These are phyloP conservation scores for Thalassoma bifasciatum DNA, from an alignment of 2,113 vertebrate genomes.

Conservation along the genomic window DNA sequence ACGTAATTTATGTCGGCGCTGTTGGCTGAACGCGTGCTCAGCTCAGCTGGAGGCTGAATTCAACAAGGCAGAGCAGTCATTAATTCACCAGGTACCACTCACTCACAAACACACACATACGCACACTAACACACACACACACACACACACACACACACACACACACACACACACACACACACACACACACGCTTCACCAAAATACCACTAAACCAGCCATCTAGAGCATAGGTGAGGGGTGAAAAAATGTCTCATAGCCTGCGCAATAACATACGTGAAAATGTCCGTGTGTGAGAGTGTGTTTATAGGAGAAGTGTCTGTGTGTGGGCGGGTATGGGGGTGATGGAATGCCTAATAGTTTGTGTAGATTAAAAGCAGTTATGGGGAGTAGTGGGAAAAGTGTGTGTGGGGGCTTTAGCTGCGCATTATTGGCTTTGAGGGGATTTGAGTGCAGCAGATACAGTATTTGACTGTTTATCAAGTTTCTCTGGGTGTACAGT, in stretches of 20 bases:
- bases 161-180: conserved; percentile 26
- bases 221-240: conserved; percentile 58
- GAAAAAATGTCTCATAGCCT: conserved; percentile 50
- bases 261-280: conserved; percentile 61
- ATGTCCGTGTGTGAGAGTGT: conserved; percentile 59
- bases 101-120: no score
- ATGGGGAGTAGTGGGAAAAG: conserved; percentile 52
- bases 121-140: no score
- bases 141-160: conserved; percentile 31
- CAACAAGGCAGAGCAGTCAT: conserved; percentile 65
- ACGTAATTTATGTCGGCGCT: conserved; percentile 66
- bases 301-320: conserved; percentile 75
- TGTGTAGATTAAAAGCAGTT: conserved; percentile 75
- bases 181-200: conserved; percentile 45
- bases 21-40: conserved; percentile 61
- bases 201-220: conserved; percentile 56
- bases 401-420: conserved; percentile 35
- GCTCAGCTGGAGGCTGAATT: conserved; percentile 72
- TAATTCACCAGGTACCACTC: conserved; percentile 73
- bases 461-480: conserved; percentile 36
- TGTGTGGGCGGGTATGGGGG: conserved; percentile 59
- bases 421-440: conserved; percentile 59
- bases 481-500: conserved; percentile 16
- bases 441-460: conserved; percentile 28
- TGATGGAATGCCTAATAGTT: conserved; percentile 72